phyloP scores from a whole-genome alignment of 2,113 vertebrate genomes.

The Protobothrops mucrosquamatus region DNA sequence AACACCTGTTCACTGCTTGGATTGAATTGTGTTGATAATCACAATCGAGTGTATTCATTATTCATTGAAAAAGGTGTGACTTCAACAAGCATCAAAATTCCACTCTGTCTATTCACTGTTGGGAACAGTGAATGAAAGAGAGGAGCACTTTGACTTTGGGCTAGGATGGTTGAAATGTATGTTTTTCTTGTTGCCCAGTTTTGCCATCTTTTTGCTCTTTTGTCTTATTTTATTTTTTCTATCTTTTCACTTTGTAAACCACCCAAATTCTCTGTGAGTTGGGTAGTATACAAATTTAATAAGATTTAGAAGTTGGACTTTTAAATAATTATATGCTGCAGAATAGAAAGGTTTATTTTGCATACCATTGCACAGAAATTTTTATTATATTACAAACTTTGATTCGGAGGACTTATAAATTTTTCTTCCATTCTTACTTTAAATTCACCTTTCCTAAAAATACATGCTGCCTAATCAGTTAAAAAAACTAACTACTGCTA shows the following conservation, averaged over 20 bases:
- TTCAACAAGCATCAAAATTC: neutral
- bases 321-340: neutral
- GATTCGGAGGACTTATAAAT: neutral
- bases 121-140: neutral
- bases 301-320: neutral
- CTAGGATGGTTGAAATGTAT: neutral
- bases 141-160: neutral
- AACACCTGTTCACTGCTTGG: neutral
- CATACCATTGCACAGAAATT: neutral
- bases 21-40: neutral
- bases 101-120: neutral
- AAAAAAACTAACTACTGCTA: neutral
- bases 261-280: neutral
- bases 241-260: neutral
- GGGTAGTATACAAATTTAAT: neutral
- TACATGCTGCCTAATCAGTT: slow-evolving; percentile 1
- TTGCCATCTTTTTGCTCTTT: neutral
- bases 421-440: neutral
- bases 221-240: neutral
- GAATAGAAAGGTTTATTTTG: neutral
- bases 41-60: neutral
- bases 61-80: neutral
- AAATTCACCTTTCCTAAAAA: neutral
- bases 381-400: neutral
- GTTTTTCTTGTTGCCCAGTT: neutral